Percentiles rank a stretch among this genome's conserved stretches.
Evolutionary conservation across 2,113 vertebrate genomes (phyloP).

Genomic region (Balaenoptera acutorostrata): DNA sequence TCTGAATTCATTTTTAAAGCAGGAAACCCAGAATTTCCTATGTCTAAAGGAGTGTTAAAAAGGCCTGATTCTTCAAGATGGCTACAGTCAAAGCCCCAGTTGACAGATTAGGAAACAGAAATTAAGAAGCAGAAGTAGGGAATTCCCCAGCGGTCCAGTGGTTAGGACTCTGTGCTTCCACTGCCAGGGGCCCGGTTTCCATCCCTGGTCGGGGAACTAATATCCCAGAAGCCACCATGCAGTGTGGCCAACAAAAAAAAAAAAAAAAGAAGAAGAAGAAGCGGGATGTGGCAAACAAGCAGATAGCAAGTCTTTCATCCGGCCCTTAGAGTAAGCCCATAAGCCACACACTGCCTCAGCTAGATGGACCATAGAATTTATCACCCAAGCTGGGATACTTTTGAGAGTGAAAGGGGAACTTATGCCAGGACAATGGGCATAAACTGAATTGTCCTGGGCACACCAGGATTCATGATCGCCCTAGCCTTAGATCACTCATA

Average conservation of each 20-base stretch:
- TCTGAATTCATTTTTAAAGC: constrained; percentile 45
- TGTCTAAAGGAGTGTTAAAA: constrained; percentile 19
- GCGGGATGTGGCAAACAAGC: not conserved
- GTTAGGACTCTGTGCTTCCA: not conserved
- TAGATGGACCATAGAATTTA: not conserved
- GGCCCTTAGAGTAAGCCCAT: not conserved
- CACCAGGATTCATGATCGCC: not conserved
- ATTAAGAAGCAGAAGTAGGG: not conserved
- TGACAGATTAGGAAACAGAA: constrained; percentile 17
- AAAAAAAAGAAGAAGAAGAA: not conserved
- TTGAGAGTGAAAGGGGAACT: not conserved
- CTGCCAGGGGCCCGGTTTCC: not conserved
- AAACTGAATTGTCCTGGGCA: not conserved
- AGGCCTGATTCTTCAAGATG: constrained; percentile 26
- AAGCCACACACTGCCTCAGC: not conserved
- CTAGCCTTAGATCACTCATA: not conserved
- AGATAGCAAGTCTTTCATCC: not conserved
- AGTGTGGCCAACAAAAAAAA: not conserved
- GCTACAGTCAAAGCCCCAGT: not conserved
- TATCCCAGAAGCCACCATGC: not conserved
- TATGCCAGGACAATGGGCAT: not conserved
- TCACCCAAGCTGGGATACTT: not conserved
- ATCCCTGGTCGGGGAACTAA: not conserved
- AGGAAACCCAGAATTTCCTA: constrained; percentile 9
- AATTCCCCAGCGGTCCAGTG: not conserved